These are phyloP conservation scores for Mythimna pallens DNA, from an alignment of 2,888 invertebrate genomes.

Conservation along the genomic window DNA sequence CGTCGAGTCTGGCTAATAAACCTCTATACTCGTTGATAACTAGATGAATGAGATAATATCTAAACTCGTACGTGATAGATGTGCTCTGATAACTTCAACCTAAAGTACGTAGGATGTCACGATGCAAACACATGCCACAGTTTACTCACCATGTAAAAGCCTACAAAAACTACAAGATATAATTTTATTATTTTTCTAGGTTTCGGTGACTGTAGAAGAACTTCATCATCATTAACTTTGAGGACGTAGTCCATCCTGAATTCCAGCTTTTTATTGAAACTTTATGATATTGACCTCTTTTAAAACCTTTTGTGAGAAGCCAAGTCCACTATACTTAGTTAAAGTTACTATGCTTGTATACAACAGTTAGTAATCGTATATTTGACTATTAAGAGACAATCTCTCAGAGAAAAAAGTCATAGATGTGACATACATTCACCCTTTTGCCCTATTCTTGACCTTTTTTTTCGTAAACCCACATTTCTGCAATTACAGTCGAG, in stretches of 20 bases:
- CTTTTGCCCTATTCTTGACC: not conserved
- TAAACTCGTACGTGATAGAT: constrained; percentile 22
- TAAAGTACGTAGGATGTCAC: constrained; percentile 12
- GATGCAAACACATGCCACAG: constrained; percentile 11
- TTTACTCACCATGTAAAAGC: not conserved
- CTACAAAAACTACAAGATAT: not conserved
- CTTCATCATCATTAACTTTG: not conserved
- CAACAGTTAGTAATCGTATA: not conserved
- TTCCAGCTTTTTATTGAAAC: not conserved
- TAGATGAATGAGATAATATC: constrained; percentile 30
- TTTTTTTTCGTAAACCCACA: constrained; percentile 6
- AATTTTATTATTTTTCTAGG: not conserved
- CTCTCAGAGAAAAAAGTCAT: not conserved
- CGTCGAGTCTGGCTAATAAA: constrained; percentile 12
- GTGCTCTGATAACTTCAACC: constrained; percentile 40
- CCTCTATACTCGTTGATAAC: constrained; percentile 27
- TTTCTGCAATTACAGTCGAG: constrained; percentile 19
- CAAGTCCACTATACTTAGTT: too few species aligned
- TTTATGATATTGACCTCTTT: not conserved
- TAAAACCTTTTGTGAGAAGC: not conserved
- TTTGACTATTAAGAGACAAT: not conserved
- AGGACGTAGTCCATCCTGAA: not conserved
- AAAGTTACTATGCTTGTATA: too few species aligned
- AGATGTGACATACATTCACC: not conserved
- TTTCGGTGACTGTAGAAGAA: not conserved